A percentile compares a stretch with the other conserved stretches of the same genome.
Evolutionary conservation across 2,113 vertebrate species (phyloP).

Genomic region (Holacanthus passer): DNA sequence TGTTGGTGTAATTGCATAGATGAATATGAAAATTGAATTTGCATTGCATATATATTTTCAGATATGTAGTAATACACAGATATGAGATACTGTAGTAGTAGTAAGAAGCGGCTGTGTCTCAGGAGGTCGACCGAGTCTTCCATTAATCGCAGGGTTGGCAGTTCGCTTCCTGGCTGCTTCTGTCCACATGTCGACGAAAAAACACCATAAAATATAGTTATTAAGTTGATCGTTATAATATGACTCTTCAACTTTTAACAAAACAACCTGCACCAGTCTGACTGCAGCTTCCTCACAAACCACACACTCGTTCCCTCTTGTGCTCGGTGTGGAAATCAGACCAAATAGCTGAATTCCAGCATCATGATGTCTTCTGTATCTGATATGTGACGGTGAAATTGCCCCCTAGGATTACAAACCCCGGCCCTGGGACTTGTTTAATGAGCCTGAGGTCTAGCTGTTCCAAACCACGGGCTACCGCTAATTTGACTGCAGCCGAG

Average conservation of each 20-base stretch:
- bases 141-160: too few species aligned
- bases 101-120: background rate
- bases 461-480: conserved; percentile 39
- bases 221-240: too few species aligned
- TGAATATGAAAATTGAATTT: too few species aligned
- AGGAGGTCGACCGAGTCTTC: background rate
- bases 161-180: too few species aligned
- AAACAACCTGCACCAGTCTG: too few species aligned
- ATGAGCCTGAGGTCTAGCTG: conserved; percentile 42
- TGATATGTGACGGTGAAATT: conserved; percentile 5
- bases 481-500: conserved; percentile 48
- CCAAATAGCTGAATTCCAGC: background rate
- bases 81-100: background rate
- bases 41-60: too few species aligned
- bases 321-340: background rate
- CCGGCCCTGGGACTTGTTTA: conserved; percentile 35
- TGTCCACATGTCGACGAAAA: too few species aligned
- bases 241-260: too few species aligned
- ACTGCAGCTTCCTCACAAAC: background rate
- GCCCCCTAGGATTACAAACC: conserved; percentile 25
- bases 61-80: background rate
- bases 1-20: too few species aligned
- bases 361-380: background rate
- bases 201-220: background rate
- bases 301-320: background rate